Percentiles rank a stretch among this genome's conserved stretches.
Evolutionary conservation across 2,113 vertebrate species (phyloP).

Genomic region (Cavia aperea): DNA sequence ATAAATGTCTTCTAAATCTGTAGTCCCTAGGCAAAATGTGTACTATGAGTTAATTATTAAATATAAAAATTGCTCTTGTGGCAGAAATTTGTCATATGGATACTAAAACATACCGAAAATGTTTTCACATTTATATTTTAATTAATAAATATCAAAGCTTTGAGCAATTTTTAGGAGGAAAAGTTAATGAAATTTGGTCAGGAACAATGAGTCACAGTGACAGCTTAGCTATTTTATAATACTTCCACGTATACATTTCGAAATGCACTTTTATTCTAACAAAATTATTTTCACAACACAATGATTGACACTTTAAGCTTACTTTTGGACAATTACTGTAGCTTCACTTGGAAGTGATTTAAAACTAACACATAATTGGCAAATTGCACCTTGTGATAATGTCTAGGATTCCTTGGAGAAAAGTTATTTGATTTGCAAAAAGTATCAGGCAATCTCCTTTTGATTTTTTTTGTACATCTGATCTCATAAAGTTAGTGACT

Average conservation of each 20-base stretch:
- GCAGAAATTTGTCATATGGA: slow-evolving; percentile 18
- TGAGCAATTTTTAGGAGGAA: slow-evolving; percentile 21
- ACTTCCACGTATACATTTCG: neutral
- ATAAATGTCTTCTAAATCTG: neutral
- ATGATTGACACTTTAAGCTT: slow-evolving; percentile 35
- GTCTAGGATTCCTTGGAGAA: slow-evolving; percentile 45
- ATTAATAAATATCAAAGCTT: neutral
- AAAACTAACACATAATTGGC: neutral
- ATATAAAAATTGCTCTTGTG: slow-evolving; percentile 5
- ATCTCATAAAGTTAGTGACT: slow-evolving; percentile 24
- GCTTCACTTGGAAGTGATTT: slow-evolving; percentile 19
- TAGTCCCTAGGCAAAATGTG: slow-evolving; percentile 3
- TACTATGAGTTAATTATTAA: slow-evolving; percentile 10
- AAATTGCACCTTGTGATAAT: slow-evolving; percentile 19
- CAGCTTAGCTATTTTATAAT: slow-evolving; percentile 17
- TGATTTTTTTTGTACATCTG: slow-evolving; percentile 19
- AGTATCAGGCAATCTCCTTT: neutral
- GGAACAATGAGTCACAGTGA: neutral
- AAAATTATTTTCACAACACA: slow-evolving; percentile 48
- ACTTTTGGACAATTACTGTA: neutral
- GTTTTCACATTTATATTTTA: neutral
- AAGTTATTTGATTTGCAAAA: slow-evolving; percentile 30
- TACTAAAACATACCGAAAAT: neutral
- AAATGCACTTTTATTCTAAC: neutral
- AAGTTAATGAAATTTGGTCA: slow-evolving; percentile 21